Evolutionary conservation across 2,797 vertebrate genomes (phyloP).

Genomic region (Xerus rutilus): DNA sequence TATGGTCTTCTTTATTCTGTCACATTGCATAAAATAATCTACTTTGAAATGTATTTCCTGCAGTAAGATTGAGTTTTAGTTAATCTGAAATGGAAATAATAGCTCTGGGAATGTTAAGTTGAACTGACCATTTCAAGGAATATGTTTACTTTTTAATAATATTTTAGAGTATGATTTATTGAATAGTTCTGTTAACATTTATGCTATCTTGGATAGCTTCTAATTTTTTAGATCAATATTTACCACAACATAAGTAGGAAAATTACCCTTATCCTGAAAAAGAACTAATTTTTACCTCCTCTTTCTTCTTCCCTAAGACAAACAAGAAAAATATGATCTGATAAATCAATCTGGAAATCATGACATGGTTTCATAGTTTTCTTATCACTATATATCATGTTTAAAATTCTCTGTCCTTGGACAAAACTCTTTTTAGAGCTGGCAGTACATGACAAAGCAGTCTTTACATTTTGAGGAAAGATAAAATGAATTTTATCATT

Average conservation of each 20-base stretch:
- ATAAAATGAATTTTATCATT: neutral
- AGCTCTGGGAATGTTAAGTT: neutral
- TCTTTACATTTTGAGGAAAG: neutral
- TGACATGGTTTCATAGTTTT: neutral
- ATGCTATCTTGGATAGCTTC: neutral
- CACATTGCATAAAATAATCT: conserved; percentile 45
- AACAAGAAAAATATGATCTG: neutral
- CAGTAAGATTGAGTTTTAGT: conserved; percentile 32
- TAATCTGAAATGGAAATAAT: neutral
- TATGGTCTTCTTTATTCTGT: conserved; percentile 56
- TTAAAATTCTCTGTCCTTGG: neutral
- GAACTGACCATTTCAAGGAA: conserved; percentile 18
- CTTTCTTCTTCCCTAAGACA: neutral
- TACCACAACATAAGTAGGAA: neutral
- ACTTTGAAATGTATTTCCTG: conserved; percentile 42
- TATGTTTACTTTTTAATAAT: conserved; percentile 20
- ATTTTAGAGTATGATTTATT: neutral
- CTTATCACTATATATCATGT: neutral
- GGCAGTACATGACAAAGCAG: neutral
- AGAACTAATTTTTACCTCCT: neutral
- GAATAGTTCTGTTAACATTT: neutral
- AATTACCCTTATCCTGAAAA: neutral
- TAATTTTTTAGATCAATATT: conserved; percentile 15
- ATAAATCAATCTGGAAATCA: neutral
- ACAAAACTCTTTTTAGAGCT: neutral